These are phyloP conservation scores for Lasioglossum leucozonium DNA, from an alignment of 2,888 invertebrate species.

Conservation along the genomic window DNA sequence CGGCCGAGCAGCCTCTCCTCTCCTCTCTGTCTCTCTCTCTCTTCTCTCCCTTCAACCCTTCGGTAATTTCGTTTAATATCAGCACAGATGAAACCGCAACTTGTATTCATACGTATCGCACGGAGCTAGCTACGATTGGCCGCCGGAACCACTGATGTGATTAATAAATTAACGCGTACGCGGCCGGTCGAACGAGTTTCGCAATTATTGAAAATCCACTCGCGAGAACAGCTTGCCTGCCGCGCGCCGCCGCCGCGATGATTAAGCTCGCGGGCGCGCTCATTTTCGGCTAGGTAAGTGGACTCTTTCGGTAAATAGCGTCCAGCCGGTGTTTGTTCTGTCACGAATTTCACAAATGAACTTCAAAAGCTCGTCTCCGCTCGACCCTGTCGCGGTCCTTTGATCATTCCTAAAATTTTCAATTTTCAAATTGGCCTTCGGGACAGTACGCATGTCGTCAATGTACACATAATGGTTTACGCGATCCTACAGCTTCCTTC, in stretches of 20 bases:
- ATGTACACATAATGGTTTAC: too few relatives aligned
- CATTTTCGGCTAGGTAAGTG: background rate
- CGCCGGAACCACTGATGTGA: constrained; percentile 55
- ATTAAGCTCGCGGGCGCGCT: constrained; percentile 30
- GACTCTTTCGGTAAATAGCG: constrained; percentile 22
- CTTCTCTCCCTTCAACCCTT: background rate
- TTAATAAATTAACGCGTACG: constrained; percentile 72
- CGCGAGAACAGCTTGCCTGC: constrained; percentile 51
- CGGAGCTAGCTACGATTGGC: constrained; percentile 42
- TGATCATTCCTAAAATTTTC: background rate
- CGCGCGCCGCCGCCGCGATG: constrained; percentile 37
- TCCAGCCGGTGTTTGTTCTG: background rate
- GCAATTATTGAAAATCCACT: constrained; percentile 69
- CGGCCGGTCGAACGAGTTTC: constrained; percentile 60
- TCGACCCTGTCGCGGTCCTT: background rate
- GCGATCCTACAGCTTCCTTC: background rate
- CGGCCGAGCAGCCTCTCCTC: background rate
- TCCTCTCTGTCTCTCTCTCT: background rate
- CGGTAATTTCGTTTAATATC: constrained; percentile 64
- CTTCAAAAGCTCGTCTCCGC: background rate
- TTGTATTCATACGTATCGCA: constrained; percentile 53
- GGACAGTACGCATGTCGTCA: background rate
- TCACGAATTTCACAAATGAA: constrained; percentile 7
- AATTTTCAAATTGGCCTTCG: background rate
- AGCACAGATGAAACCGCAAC: constrained; percentile 54